phyloP scores from a whole-genome alignment of 2,888 invertebrate genomes.

The Drosophila villosipedis region DNA sequence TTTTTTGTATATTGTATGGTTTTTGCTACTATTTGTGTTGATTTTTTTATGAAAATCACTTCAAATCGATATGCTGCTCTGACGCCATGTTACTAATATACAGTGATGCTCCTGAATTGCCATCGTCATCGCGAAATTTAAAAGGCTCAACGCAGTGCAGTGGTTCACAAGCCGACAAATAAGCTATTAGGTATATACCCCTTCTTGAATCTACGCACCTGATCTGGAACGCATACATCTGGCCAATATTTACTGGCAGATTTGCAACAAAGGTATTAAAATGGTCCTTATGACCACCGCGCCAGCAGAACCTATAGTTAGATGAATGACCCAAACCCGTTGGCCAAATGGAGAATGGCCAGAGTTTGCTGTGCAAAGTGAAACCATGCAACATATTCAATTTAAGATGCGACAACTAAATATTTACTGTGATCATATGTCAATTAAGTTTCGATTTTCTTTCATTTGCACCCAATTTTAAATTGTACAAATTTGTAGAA shows the following conservation, averaged over 20 bases:
- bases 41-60: slow-evolving; percentile 77
- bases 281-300: slow-evolving; percentile 55
- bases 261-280: slow-evolving; percentile 66
- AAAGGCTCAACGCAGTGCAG: slow-evolving; percentile 39
- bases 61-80: slow-evolving; percentile 70
- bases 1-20: slow-evolving; percentile 24
- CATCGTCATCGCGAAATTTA: slow-evolving; percentile 33
- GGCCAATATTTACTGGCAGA: slow-evolving; percentile 68
- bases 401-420: slow-evolving; percentile 13
- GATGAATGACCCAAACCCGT: slow-evolving; percentile 60
- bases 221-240: slow-evolving; percentile 41
- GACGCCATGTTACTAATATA: slow-evolving; percentile 18
- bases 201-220: slow-evolving; percentile 24
- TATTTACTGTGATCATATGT: slow-evolving; percentile 16
- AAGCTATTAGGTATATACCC: not conserved
- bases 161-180: slow-evolving; percentile 5
- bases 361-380: slow-evolving; percentile 50
- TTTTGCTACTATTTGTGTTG: slow-evolving; percentile 61
- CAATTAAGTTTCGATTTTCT: not conserved
- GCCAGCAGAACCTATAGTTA: slow-evolving; percentile 34
- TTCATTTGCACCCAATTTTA: not conserved
- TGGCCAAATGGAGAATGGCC: slow-evolving; percentile 48
- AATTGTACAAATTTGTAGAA: not conserved
- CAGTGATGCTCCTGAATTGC: not conserved
- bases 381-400: slow-evolving; percentile 13